Evolutionary conservation across 2,888 invertebrate species (phyloP).

Genomic region (Polydrusus pterygomalis): DNA sequence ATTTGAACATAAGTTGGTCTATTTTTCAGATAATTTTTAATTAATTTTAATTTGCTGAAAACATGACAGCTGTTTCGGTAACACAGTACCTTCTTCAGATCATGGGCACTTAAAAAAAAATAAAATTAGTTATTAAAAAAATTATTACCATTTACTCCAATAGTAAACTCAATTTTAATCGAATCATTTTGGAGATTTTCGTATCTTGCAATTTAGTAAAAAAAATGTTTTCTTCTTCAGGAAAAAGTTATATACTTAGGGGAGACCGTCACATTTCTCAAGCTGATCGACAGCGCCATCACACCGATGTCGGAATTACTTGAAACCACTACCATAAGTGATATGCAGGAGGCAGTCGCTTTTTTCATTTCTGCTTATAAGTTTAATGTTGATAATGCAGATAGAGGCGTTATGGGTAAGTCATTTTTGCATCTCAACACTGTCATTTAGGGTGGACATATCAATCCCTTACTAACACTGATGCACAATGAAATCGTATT

Average conservation of each 20-base stretch:
- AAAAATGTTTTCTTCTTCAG: constrained; percentile 21
- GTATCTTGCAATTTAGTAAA: background rate
- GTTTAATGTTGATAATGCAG: constrained; percentile 84
- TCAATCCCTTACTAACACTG: too few species aligned
- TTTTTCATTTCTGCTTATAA: constrained; percentile 89
- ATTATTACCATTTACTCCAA: too few species aligned
- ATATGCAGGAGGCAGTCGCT: constrained; percentile 91
- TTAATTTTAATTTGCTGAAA: too few species aligned
- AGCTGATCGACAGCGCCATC: constrained; percentile 71
- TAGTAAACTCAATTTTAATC: background rate
- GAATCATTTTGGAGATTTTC: background rate
- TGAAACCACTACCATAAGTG: constrained; percentile 82
- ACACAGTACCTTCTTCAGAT: too few species aligned
- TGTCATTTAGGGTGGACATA: too few species aligned
- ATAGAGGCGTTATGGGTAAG: constrained; percentile 77
- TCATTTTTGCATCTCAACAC: background rate
- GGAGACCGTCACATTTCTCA: constrained; percentile 69
- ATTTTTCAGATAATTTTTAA: too few species aligned
- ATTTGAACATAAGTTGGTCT: too few species aligned
- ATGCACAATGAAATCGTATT: too few species aligned
- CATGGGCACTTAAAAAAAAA: too few species aligned
- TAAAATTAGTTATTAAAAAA: too few species aligned
- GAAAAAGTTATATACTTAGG: constrained; percentile 80
- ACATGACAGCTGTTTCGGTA: too few species aligned
- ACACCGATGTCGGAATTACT: constrained; percentile 84